Percentiles rank a stretch among this genome's conserved stretches.
These are phyloP conservation scores for Diarsia rubi DNA, from an alignment of 2,888 invertebrate species.

Conservation along the genomic window DNA sequence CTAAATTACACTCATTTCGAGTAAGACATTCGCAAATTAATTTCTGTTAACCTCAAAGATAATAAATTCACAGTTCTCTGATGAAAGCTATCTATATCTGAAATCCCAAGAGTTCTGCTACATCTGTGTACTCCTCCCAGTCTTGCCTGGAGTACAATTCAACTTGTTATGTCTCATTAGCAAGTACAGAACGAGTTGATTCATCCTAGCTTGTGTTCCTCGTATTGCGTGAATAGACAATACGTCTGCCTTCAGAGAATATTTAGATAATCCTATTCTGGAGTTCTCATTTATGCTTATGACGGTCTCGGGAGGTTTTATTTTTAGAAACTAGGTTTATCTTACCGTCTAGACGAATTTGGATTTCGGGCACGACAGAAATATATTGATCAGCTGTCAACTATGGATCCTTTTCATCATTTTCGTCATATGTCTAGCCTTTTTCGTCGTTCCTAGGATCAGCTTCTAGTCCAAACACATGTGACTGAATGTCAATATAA, in stretches of 20 bases:
- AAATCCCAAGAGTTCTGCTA: slow-evolving; percentile 8
- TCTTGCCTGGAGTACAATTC: slow-evolving; percentile 28
- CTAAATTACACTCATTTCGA: background rate
- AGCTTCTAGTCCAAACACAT: background rate
- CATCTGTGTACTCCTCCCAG: slow-evolving; percentile 11
- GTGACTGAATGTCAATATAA: slow-evolving; percentile 8
- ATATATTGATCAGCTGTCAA: slow-evolving; percentile 2
- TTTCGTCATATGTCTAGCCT: background rate
- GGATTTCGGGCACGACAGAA: background rate
- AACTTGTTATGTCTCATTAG: slow-evolving; percentile 43
- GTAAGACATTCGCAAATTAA: background rate
- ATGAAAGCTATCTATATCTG: slow-evolving; percentile 14
- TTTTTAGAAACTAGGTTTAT: slow-evolving; percentile 21
- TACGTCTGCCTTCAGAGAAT: slow-evolving; percentile 23
- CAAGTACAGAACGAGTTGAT: slow-evolving; percentile 39
- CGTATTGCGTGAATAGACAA: slow-evolving; percentile 26
- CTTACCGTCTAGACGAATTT: background rate
- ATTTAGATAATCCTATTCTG: slow-evolving; percentile 22
- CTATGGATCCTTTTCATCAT: slow-evolving; percentile 14
- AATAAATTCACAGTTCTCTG: slow-evolving; percentile 16
- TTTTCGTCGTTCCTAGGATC: background rate
- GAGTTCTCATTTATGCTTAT: slow-evolving; percentile 23
- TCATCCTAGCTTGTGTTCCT: slow-evolving; percentile 35
- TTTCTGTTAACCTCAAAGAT: slow-evolving; percentile 9
- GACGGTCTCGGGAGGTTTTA: slow-evolving; percentile 6